phyloP scores from a whole-genome alignment of 2,113 vertebrate genomes.

The Platysteira castanea region DNA sequence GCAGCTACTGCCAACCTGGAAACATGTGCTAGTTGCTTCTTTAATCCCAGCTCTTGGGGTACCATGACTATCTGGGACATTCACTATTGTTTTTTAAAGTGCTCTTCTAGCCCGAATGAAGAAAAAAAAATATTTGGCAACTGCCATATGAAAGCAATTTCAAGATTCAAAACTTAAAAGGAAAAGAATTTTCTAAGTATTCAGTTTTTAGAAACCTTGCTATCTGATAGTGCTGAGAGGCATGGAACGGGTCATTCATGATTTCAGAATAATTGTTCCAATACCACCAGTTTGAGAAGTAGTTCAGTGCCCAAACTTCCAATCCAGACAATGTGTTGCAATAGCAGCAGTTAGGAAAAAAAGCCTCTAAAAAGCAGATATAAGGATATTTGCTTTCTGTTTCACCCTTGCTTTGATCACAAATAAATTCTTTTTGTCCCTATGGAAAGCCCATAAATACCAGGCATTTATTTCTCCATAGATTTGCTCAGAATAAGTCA shows the following conservation, averaged over 20 bases:
- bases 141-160: neutral
- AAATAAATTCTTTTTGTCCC: neutral
- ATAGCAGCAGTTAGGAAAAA: neutral
- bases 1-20: neutral
- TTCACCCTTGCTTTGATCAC: neutral
- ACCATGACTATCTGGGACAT: neutral
- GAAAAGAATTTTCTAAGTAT: neutral
- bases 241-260: neutral
- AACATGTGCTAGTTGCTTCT: neutral
- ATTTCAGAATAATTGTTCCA: neutral
- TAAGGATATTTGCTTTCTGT: neutral
- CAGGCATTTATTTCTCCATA: neutral
- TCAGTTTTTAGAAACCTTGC: neutral
- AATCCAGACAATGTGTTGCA: neutral
- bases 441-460: neutral
- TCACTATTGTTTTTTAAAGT: neutral
- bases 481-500: neutral
- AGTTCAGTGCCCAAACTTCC: neutral
- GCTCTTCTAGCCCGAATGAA: neutral
- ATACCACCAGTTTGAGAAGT: neutral
- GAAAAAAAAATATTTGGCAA: neutral
- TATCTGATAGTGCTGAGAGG: neutral
- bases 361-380: neutral
- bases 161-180: neutral
- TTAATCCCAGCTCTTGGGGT: neutral